Evolutionary conservation across 2,888 invertebrate species (phyloP), one percentile per base, ranked within the genome.

Genomic region (Nebria brevicollis): DNA sequence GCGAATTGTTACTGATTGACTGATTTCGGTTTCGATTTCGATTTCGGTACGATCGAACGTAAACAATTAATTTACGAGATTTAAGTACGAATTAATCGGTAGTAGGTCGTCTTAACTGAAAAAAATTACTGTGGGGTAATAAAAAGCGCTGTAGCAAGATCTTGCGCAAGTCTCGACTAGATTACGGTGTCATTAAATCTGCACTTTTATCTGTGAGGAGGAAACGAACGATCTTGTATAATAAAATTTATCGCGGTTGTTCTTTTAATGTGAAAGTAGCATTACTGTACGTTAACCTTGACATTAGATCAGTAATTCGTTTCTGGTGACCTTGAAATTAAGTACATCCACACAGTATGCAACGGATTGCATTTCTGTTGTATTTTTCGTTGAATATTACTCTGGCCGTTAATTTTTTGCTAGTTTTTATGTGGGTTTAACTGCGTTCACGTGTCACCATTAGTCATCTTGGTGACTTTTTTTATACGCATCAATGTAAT

Each of bases 211-310:
- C 54, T 54, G 54, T 54, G 54, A 54, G 54, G 54, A 54, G 54
- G 54, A 54, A 54, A 54, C 7, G 54, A 54, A 54, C 54, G 54
- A 54, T 54, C 54, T 54, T 54, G 54, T 54, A 54, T 8, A 54
- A 54, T 54, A 54, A 54, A 54, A 54, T 54, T 54, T 54, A 54
- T 54, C 54, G 54, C 54, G 54, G 68, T 68, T 72, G 72, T 73
- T 26, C 41, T 73, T 73, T 73, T 73, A 42, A 34, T 73, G 73
- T 73, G 73, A 73, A 73, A 66, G 65, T 79, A 73, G 13, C 65
- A 34, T 26, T 78, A 72, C 72, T 34, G 73, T 73, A 73, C 42
- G n/a, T 26, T 42, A 73, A 72, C 79, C 79, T 79, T 79, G 79
- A 79, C 79, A 79, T 79, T 79, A 79, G 74, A 25, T 8, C 54